Evolutionary conservation across 2,888 invertebrate species (phyloP).

Genomic region (Aproaerema taeniolella): DNA sequence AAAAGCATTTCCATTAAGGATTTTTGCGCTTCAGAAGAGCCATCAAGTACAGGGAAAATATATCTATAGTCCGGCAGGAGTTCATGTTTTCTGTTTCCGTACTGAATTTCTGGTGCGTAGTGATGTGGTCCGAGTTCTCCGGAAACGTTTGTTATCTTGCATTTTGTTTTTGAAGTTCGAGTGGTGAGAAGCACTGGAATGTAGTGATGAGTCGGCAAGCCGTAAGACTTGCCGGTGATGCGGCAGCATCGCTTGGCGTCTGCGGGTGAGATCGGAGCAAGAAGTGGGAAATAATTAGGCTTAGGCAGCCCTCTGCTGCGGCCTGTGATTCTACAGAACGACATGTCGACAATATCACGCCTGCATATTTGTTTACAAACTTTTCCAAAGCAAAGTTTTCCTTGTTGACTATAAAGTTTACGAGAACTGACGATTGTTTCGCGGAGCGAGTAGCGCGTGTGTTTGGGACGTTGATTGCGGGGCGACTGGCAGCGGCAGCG

Average conservation of each 20-base stretch:
- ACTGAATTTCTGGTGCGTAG: constrained; percentile 77
- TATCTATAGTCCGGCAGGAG: constrained; percentile 84
- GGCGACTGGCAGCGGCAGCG: constrained; percentile 50
- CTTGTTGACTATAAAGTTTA: constrained; percentile 22
- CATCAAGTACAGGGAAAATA: constrained; percentile 84
- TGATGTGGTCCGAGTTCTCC: constrained; percentile 80
- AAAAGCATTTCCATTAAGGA: constrained; percentile 79
- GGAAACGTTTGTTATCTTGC: constrained; percentile 81
- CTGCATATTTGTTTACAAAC: constrained; percentile 62
- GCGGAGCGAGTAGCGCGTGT: constrained; percentile 47
- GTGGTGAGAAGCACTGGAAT: constrained; percentile 83
- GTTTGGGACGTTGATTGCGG: constrained; percentile 45
- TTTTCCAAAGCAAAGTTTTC: constrained; percentile 26
- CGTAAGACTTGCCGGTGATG: constrained; percentile 87
- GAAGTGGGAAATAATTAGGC: constrained; percentile 88
- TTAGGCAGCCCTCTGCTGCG: constrained; percentile 87
- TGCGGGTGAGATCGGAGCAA: constrained; percentile 89
- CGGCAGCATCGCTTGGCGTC: constrained; percentile 88
- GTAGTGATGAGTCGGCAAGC: constrained; percentile 86
- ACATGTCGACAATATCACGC: constrained; percentile 68
- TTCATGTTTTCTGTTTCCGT: constrained; percentile 82
- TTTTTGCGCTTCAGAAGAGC: constrained; percentile 81
- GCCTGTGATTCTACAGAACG: constrained; percentile 89
- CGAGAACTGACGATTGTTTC: constrained; percentile 40
- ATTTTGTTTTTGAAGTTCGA: constrained; percentile 70